Percentiles rank a stretch among this genome's conserved stretches.
Evolutionary conservation across 2,797 vertebrate species (phyloP).

Genomic region (Varecia variegata): DNA sequence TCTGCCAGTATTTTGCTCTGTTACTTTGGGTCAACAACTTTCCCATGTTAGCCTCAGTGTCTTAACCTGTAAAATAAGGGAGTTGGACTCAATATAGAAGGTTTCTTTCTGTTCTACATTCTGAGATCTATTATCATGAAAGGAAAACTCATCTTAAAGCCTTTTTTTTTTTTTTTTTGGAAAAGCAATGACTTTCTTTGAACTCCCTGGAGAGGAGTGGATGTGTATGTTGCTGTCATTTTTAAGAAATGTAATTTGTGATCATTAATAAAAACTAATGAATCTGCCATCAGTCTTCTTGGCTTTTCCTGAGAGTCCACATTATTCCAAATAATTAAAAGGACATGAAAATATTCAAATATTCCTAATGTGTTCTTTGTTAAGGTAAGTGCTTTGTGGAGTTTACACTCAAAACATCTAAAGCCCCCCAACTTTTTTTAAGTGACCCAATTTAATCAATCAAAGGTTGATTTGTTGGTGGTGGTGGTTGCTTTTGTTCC

Average conservation of each 20-base stretch:
- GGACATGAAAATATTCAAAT: neutral
- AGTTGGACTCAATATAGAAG: neutral
- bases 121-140: neutral
- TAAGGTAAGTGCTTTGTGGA: neutral
- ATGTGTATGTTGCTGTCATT: neutral
- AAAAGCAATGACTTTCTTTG: neutral
- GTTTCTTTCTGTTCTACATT: neutral
- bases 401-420: neutral
- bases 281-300: neutral
- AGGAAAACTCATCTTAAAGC: neutral
- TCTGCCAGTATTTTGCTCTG: neutral
- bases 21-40: neutral
- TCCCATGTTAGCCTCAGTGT: neutral
- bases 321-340: constrained; percentile 28
- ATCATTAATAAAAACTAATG: constrained; percentile 35
- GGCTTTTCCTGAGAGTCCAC: neutral
- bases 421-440: neutral
- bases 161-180: neutral
- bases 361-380: neutral
- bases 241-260: constrained; percentile 34
- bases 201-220: neutral
- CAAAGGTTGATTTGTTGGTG: neutral
- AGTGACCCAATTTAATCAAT: neutral
- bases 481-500: neutral
- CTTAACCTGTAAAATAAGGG: neutral